phyloP scores from a whole-genome alignment of 1,140 invertebrate species.

The Pseudachorutes palmiensis region DNA sequence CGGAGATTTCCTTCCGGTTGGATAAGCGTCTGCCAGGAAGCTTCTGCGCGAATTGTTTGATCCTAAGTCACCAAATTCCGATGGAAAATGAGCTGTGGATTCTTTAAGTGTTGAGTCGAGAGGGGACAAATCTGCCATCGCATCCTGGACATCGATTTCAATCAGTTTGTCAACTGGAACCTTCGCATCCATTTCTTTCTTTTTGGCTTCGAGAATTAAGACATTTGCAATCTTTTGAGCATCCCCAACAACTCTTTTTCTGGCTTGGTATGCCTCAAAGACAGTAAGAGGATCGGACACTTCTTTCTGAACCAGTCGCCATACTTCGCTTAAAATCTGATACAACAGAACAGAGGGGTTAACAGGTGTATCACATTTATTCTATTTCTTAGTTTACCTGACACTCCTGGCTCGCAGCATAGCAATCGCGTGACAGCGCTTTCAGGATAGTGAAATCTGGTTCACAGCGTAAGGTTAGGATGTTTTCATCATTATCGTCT shows the following conservation, averaged over 20 bases:
- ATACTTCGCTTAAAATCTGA: slow-evolving; percentile 50
- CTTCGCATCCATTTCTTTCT: slow-evolving; percentile 4
- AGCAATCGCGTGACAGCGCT: slow-evolving; percentile 67
- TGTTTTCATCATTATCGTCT: slow-evolving; percentile 44
- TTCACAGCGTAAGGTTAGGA: slow-evolving; percentile 52
- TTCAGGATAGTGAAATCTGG: slow-evolving; percentile 71
- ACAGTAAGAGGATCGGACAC: slow-evolving; percentile 48
- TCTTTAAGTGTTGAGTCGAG: no score
- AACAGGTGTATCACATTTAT: no score
- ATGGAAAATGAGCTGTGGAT: no score
- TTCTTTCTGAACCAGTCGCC: slow-evolving; percentile 50
- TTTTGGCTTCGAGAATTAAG: background rate
- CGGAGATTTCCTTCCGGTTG: no score
- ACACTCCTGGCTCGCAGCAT: slow-evolving; percentile 80
- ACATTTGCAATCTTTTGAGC: slow-evolving; percentile 42
- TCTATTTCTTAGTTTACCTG: slow-evolving; percentile 50
- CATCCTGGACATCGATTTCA: slow-evolving; percentile 7
- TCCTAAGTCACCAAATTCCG: no score
- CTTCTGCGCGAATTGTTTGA: no score
- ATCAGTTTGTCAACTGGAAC: background rate
- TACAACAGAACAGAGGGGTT: no score
- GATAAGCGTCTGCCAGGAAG: no score
- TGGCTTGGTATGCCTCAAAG: slow-evolving; percentile 57
- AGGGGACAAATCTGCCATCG: no score
- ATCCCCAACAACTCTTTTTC: slow-evolving; percentile 55